A percentile compares a stretch with the other conserved stretches of the same genome.
These are phyloP conservation scores for Drosophila putrida DNA, from an alignment of 2,888 invertebrate species.

Conservation along the genomic window DNA sequence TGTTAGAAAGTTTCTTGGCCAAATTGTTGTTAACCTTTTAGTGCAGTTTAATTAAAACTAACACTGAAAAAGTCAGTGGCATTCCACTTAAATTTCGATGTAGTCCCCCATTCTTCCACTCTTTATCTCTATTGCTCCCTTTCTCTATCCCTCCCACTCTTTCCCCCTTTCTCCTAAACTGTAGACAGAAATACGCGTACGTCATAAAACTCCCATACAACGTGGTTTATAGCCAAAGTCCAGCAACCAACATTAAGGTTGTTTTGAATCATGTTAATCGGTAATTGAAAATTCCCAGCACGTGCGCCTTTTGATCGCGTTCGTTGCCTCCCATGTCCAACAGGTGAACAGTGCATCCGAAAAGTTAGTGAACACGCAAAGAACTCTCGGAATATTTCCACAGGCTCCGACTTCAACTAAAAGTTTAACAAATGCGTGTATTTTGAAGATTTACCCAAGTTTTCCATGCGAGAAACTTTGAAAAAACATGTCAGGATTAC, in stretches of 20 bases:
- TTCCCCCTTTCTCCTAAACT: background rate
- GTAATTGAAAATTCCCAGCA: constrained; percentile 71
- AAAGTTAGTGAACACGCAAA: constrained; percentile 22
- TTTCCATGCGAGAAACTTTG: too few species aligned
- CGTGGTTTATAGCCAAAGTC: constrained; percentile 42
- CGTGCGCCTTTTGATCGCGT: constrained; percentile 63
- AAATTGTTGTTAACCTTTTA: constrained; percentile 41
- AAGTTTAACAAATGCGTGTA: background rate
- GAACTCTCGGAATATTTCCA: background rate
- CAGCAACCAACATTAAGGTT: constrained; percentile 34
- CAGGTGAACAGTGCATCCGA: constrained; percentile 51
- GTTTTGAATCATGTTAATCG: constrained; percentile 58
- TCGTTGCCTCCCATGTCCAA: constrained; percentile 28
- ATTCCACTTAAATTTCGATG: constrained; percentile 35
- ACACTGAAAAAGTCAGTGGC: constrained; percentile 44
- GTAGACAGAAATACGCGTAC: constrained; percentile 16
- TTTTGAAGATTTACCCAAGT: background rate
- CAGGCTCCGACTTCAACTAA: background rate
- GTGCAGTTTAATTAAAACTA: constrained; percentile 63
- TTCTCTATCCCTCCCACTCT: constrained; percentile 9
- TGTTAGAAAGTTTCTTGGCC: constrained; percentile 47
- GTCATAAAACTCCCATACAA: constrained; percentile 58
- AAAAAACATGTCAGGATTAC: too few species aligned
- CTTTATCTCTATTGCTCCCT: constrained; percentile 1
- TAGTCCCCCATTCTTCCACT: background rate